These are phyloP conservation scores for Callionymus lyra DNA, from an alignment of 2,113 vertebrate genomes.

Conservation along the genomic window DNA sequence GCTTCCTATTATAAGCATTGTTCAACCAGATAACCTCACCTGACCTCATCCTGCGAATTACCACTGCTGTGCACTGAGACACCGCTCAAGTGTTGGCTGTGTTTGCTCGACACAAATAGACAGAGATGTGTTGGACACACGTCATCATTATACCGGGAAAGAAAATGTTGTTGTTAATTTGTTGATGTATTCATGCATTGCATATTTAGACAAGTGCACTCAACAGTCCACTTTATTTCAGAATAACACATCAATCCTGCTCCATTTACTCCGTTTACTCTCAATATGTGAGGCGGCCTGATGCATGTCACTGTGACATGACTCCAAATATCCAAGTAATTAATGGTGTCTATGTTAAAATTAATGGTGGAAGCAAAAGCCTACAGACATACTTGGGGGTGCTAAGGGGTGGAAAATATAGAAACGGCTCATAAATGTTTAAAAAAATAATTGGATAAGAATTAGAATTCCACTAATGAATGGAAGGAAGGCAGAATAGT, in stretches of 20 bases:
- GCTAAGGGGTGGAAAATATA: neutral
- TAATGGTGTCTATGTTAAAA: slow-evolving; percentile 5
- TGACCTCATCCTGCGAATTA: slow-evolving; percentile 8
- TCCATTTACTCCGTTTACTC: slow-evolving; percentile 6
- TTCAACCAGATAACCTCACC: too few relatives aligned
- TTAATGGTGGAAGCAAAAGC: slow-evolving; percentile 2
- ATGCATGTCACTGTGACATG: slow-evolving; percentile 13
- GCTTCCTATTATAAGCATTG: too few relatives aligned
- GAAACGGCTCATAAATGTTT: neutral
- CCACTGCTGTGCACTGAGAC: neutral
- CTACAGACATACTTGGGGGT: neutral
- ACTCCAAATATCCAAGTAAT: slow-evolving; percentile 22
- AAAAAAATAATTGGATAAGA: neutral
- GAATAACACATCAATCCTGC: slow-evolving; percentile 3
- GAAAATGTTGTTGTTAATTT: neutral
- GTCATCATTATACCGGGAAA: neutral
- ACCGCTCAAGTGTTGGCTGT: neutral
- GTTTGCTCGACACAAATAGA: neutral
- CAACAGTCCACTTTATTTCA: too few relatives aligned
- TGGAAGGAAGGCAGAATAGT: slow-evolving; percentile 6
- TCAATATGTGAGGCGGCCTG: slow-evolving; percentile 1
- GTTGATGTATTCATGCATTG: slow-evolving; percentile 3
- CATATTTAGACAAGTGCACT: slow-evolving; percentile 6
- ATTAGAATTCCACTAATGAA: slow-evolving; percentile 3
- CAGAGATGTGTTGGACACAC: too few relatives aligned